Percentiles rank a stretch among this genome's conserved stretches.
Evolutionary conservation across 2,797 vertebrate species (phyloP).

Genomic region (Epinephelus coioides): DNA sequence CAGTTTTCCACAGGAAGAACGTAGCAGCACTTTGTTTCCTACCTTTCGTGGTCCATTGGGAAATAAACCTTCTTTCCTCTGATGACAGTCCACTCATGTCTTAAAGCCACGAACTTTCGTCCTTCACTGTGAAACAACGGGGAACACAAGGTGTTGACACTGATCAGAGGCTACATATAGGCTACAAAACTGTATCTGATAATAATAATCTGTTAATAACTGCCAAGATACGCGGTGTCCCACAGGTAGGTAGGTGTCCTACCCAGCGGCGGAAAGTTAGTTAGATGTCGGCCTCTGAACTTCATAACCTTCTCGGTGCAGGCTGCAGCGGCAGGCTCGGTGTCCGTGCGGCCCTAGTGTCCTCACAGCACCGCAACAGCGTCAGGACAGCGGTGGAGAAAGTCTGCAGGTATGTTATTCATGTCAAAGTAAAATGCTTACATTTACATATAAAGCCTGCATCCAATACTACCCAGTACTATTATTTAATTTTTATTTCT

Average conservation of each 20-base stretch:
- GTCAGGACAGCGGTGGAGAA: neutral
- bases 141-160: neutral
- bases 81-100: constrained; percentile 67
- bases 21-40: constrained; percentile 28
- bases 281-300: constrained; percentile 50
- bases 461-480: no score
- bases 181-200: neutral
- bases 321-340: constrained; percentile 11
- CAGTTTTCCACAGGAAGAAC: neutral
- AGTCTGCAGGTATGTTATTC: no score
- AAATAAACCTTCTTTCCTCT: constrained; percentile 25
- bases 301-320: constrained; percentile 30
- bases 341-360: constrained; percentile 75
- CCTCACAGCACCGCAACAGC: neutral
- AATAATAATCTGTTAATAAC: neutral
- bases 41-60: constrained; percentile 67
- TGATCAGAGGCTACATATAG: neutral
- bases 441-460: neutral
- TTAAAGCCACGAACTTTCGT: constrained; percentile 27
- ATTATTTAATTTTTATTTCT: no score
- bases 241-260: constrained; percentile 28
- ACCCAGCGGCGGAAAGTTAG: neutral
- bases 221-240: neutral
- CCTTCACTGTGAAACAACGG: neutral
- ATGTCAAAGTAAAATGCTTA: no score